phyloP scores from a whole-genome alignment of 2,888 invertebrate species.

The Adelognathus sp. region DNA sequence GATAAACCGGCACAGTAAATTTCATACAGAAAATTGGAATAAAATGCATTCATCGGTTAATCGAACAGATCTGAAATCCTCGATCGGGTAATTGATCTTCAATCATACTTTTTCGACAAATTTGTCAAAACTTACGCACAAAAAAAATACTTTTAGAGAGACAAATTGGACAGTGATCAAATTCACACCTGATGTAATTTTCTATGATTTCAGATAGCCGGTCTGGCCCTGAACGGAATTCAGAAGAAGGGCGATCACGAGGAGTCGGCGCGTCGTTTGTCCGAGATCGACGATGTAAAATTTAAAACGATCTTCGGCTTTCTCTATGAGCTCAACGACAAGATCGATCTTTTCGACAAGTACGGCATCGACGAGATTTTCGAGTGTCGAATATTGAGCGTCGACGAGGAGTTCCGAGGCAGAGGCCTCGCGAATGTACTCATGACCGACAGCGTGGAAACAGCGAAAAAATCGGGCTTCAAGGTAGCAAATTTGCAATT shows the following conservation, averaged over 20 bases:
- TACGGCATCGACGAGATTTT: slow-evolving; percentile 88
- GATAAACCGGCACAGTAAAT: too few species aligned
- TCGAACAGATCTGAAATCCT: too few species aligned
- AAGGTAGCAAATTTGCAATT: slow-evolving; percentile 84
- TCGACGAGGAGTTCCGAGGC: slow-evolving; percentile 87
- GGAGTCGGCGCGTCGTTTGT: slow-evolving; percentile 86
- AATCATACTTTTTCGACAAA: too few species aligned
- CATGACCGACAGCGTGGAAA: slow-evolving; percentile 85
- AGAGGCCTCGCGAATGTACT: slow-evolving; percentile 89
- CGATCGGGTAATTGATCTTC: too few species aligned
- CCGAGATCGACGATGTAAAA: slow-evolving; percentile 86
- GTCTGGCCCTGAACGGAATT: slow-evolving; percentile 90
- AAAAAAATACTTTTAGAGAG: too few species aligned
- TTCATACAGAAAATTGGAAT: too few species aligned
- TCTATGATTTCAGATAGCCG: slow-evolving; percentile 85
- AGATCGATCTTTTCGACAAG: slow-evolving; percentile 86
- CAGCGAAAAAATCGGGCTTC: slow-evolving; percentile 86
- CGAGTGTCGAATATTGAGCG: slow-evolving; percentile 91
- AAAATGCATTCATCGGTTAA: too few species aligned
- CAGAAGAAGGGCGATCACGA: slow-evolving; percentile 88
- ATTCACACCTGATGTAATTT: background rate
- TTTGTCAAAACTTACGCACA: too few species aligned
- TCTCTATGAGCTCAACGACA: slow-evolving; percentile 87
- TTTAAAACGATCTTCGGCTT: slow-evolving; percentile 91
- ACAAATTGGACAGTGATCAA: too few species aligned